phyloP scores from a whole-genome alignment of 2,888 invertebrate species.

The Troides oblongomaculatus region DNA sequence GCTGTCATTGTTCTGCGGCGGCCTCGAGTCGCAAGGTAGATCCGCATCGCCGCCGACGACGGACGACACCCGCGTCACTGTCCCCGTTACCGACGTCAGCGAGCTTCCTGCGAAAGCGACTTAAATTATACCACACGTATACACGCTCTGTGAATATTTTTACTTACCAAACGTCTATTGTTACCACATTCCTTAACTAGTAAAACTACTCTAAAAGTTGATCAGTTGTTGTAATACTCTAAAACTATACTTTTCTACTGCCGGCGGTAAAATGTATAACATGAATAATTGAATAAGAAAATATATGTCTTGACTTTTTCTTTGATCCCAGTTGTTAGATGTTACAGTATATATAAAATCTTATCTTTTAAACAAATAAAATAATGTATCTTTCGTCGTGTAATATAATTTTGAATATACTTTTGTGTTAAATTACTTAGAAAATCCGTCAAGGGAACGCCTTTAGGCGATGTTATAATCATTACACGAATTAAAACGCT shows the following conservation, averaged over 20 bases:
- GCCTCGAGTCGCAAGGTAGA: conserved; percentile 91
- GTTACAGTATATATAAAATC: background rate
- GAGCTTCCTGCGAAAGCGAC: conserved; percentile 47
- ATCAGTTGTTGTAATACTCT: too few species aligned
- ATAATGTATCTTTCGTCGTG: too few species aligned
- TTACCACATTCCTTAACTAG: background rate
- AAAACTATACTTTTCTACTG: too few species aligned
- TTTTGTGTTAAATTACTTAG: conserved; percentile 1
- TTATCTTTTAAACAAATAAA: too few species aligned
- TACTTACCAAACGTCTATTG: background rate
- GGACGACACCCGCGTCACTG: conserved; percentile 81
- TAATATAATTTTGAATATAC: background rate
- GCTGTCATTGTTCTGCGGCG: conserved; percentile 88
- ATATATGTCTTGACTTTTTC: too few species aligned
- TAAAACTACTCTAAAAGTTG: too few species aligned
- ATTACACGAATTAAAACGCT: conserved; percentile 1
- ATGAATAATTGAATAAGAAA: too few species aligned
- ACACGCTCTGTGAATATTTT: background rate
- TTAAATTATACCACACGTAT: conserved; percentile 1
- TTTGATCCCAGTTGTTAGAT: too few species aligned
- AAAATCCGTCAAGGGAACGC: background rate
- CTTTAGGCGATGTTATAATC: conserved; percentile 12
- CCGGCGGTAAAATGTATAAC: too few species aligned
- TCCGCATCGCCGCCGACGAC: conserved; percentile 88
- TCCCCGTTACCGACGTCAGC: conserved; percentile 69